Evolutionary conservation across 2,888 invertebrate genomes (phyloP).

Genomic region (Leptopilina myrica): DNA sequence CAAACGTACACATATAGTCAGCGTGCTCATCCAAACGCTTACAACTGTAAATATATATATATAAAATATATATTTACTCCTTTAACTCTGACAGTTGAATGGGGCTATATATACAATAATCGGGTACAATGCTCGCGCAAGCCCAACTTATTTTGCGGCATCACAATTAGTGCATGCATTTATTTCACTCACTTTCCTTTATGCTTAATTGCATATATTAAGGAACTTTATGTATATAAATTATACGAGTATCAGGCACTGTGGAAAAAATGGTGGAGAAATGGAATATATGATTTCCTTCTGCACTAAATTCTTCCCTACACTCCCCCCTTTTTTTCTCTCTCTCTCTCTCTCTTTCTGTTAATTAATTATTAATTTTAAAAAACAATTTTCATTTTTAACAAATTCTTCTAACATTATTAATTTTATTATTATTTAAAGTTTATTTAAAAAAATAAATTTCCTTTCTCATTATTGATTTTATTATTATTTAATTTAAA

Average conservation of each 20-base stretch:
- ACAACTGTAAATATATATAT: slow-evolving; percentile 24
- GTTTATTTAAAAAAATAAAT: too few relatives aligned
- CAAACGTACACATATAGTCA: neutral
- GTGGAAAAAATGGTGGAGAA: neutral
- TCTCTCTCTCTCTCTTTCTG: too few relatives aligned
- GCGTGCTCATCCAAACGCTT: slow-evolving; percentile 43
- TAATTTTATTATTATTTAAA: too few relatives aligned
- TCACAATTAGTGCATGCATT: slow-evolving; percentile 63
- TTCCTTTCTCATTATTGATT: too few relatives aligned
- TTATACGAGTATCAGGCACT: slow-evolving; percentile 18
- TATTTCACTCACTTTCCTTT: slow-evolving; percentile 60
- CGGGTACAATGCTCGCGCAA: slow-evolving; percentile 49
- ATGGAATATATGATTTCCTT: neutral
- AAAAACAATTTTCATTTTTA: too few relatives aligned
- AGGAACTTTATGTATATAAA: slow-evolving; percentile 44
- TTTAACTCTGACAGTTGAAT: slow-evolving; percentile 55
- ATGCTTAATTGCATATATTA: slow-evolving; percentile 61
- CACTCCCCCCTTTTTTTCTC: too few relatives aligned
- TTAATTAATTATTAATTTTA: too few relatives aligned
- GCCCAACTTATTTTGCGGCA: slow-evolving; percentile 47
- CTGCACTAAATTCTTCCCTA: too few relatives aligned
- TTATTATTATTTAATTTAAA: too few relatives aligned
- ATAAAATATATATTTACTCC: slow-evolving; percentile 41
- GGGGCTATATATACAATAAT: slow-evolving; percentile 33
- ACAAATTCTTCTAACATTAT: too few relatives aligned